Evolutionary conservation across 2,888 invertebrate genomes (phyloP), one percentile per base, ranked within the genome.

Genomic region (Acleris literana): DNA sequence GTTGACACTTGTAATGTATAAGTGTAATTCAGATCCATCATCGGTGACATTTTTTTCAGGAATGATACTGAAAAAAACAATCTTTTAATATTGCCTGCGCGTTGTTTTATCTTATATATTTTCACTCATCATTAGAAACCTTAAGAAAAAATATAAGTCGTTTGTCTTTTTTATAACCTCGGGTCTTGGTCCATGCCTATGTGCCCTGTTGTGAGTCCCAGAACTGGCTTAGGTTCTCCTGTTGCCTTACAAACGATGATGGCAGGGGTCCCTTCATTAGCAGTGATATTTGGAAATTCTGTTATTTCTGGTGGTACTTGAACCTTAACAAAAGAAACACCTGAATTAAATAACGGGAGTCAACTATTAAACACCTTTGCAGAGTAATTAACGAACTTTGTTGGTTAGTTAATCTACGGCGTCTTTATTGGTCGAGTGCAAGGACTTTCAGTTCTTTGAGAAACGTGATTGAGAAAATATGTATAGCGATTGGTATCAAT

Each of bases 221-320:
- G 73, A 18, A 77, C 74, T 1, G 92, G 91, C 17, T 69, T 20
- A 0, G 91, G 86, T 13, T 76, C 75, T 0, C 92, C 92, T 3
- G 74, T 76, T 0, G 85, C 82, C 46, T 81, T 83, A 69, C 92
- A 92, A 55, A 75, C 61, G 2, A 91, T 71, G 65, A 82, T 76
- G 22, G 80, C 70, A 2, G 69, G 74, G 0, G 79, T 55, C 1
- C 85, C 85, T 76, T 90, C 90, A 0, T 73, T 53, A 1, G 70
- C 84, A 0, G 84, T 82, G 61, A 82, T 76, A 43, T 88, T 82
- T 0, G 73, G 67, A 49, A 90, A 86, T 17, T 75, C 66, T 5
- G 74, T 80, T 49, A 92, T 85, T 52, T 69, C 66, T 43, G 92
- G 90, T 11, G 80, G 75, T 0, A 80, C 72, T 18, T 82, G 69